Conservation (phyloP, 2,888 invertebrate genomes). For the Harmothoe impar region DNA sequence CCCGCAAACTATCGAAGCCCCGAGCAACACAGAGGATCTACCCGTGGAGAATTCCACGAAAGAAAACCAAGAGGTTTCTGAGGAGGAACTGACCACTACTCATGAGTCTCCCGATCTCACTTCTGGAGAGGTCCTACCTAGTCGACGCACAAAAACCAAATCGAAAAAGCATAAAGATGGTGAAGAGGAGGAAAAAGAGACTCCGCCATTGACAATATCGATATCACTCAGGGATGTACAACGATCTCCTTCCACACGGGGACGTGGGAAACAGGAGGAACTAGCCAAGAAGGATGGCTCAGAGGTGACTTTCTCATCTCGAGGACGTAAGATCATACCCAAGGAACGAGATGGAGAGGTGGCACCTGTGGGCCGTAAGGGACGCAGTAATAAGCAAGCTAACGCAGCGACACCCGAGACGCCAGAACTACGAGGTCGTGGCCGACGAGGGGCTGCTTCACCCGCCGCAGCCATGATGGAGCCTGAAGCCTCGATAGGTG, state of each 20-base stretch:
- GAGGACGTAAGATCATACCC: constrained; percentile 69
- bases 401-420: neutral
- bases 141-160: constrained; percentile 13
- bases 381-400: neutral
- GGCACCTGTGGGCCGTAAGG: constrained; percentile 21
- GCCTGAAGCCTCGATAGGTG: neutral
- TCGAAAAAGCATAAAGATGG: neutral
- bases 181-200: constrained; percentile 48
- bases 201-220: constrained; percentile 9
- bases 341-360: constrained; percentile 69
- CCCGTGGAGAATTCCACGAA: neutral
- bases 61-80: constrained; percentile 30
- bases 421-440: constrained; percentile 44
- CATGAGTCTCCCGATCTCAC: constrained; percentile 22
- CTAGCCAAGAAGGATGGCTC: constrained; percentile 33
- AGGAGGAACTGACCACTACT: constrained; percentile 28
- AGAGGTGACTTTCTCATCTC: constrained; percentile 65
- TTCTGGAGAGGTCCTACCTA: neutral
- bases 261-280: constrained; percentile 57
- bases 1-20: neutral
- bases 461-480: constrained; percentile 44
- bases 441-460: constrained; percentile 34
- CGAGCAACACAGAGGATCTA: constrained; percentile 40
- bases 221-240: constrained; percentile 27
- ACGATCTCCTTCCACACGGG: constrained; percentile 35